A percentile compares a stretch with the other conserved stretches of the same genome.
Evolutionary conservation across 2,113 vertebrate species (phyloP).

Genomic region (Hepsetus odoe): DNA sequence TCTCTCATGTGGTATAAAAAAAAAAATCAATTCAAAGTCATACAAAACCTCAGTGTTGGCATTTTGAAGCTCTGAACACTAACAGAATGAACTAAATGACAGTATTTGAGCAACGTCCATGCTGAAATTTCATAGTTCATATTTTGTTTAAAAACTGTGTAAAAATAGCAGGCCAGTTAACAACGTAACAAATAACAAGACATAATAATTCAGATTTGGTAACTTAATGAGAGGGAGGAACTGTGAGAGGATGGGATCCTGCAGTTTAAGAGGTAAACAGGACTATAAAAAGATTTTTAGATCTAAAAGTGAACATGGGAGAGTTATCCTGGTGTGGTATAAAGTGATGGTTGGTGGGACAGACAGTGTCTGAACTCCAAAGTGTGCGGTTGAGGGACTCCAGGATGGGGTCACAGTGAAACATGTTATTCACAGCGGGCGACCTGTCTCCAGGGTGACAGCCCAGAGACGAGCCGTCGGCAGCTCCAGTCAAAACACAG

Average conservation of each 20-base stretch:
- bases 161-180: too few relatives aligned
- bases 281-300: too few relatives aligned
- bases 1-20: not conserved
- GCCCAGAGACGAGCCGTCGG: conserved; percentile 28
- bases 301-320: not conserved
- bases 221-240: too few relatives aligned
- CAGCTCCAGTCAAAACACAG: conserved; percentile 13
- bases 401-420: conserved; percentile 30
- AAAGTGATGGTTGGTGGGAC: not conserved
- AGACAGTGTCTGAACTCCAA: not conserved
- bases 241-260: too few relatives aligned
- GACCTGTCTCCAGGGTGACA: conserved; percentile 33
- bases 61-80: not conserved
- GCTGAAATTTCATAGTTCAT: not conserved
- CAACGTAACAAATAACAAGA: too few relatives aligned
- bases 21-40: not conserved
- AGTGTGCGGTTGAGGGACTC: not conserved
- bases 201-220: too few relatives aligned
- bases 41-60: not conserved
- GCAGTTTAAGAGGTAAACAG: too few relatives aligned
- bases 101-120: not conserved
- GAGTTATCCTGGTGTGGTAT: not conserved
- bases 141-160: not conserved
- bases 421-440: not conserved
- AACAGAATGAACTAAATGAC: too few relatives aligned